A percentile compares a stretch with the other conserved stretches of the same genome.
phyloP scores from a whole-genome alignment of 2,113 vertebrate species.

The Trematocara unimaculatum region DNA sequence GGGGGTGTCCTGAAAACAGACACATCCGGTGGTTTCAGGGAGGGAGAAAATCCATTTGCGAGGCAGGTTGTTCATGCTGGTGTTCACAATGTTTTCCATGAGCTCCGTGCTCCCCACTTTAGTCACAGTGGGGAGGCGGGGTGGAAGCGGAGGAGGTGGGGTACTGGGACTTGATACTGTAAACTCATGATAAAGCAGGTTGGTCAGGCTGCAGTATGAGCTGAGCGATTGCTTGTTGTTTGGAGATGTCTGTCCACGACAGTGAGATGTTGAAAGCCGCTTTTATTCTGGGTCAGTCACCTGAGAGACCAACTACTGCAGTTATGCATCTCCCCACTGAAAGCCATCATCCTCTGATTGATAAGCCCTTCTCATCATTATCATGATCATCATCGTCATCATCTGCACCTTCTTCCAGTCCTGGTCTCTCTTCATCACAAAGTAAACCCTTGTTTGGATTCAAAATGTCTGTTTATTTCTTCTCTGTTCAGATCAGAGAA shows the following conservation, averaged over 20 bases:
- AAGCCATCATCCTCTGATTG: not conserved
- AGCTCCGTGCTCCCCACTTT: slow-evolving; percentile 9
- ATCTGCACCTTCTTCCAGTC: not conserved
- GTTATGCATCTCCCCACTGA: not conserved
- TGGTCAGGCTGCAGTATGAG: slow-evolving; percentile 1
- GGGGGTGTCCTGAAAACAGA: slow-evolving; percentile 1
- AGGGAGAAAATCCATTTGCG: slow-evolving; percentile 12
- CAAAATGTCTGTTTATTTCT: slow-evolving; percentile 44
- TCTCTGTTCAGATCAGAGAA: slow-evolving; percentile 82
- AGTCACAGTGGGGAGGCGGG: not conserved
- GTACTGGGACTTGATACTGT: slow-evolving; percentile 15
- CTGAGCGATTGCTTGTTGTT: slow-evolving; percentile 13
- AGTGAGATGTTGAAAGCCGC: slow-evolving; percentile 2
- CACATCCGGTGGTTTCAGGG: not conserved
- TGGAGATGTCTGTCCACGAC: not conserved
- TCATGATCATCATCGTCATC: not conserved
- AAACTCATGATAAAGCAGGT: slow-evolving; percentile 55
- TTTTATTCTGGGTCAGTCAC: slow-evolving; percentile 3
- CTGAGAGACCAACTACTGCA: not conserved
- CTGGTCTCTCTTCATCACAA: not conserved
- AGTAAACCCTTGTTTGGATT: slow-evolving; percentile 14
- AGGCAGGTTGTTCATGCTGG: slow-evolving; percentile 75
- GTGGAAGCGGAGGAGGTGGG: not conserved
- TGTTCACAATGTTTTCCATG: slow-evolving; percentile 60
- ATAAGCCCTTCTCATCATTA: not conserved